Base-by-base conservation (phyloP, 2,888 invertebrate genomes). In the Xestobium rufovillosum region DNA sequence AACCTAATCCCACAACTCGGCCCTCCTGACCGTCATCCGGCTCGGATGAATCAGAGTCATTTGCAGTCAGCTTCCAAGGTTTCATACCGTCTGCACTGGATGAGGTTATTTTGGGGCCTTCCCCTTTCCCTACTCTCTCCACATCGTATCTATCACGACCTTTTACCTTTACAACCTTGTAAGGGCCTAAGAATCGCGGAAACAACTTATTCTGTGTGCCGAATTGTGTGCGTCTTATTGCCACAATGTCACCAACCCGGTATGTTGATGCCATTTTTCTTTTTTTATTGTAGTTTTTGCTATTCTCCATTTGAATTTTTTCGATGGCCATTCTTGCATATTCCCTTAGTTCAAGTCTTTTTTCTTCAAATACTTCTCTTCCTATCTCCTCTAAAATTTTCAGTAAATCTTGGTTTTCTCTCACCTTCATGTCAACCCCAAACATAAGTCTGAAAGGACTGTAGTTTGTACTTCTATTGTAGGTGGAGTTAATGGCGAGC, bases 201-300 rank as follows among this genome's bases (percentile, higher is more conserved):
- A 45, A 39, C 2, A 63, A 30, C 40, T 65, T 65, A 3, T 57
- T 30, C 1, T 58, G 59, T 8, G 51, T 43, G 2, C 55, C 58
- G 39, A 56, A 57, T 35, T 63, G 59, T 1, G 60, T 60, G 13
- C 57, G 37, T 38, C 60, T 55, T 10, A 61, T 60, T 2, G 57
- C 59, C 1, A 62, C 57, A 12, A 53, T 16, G 19, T 54, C 49
- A 11, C 43, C 48, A 11, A 41, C 36, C 17, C 41, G 27, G 28
- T 56, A 55, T 14, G 29, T 19, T 16, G 9, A 43, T 3, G 54
- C 41, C 17, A 39, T 31, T 35, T 44, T 52, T 30, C 51, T 39
- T 29, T 45, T 39, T 32, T 42, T 42, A 31, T 55, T 51, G 34
- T 46, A 48, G 3, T 36, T 36, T 27, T 41, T 34, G 41, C 26